Base-by-base conservation (phyloP, 2,797 vertebrate genomes). In the Margarornis squamiger region DNA sequence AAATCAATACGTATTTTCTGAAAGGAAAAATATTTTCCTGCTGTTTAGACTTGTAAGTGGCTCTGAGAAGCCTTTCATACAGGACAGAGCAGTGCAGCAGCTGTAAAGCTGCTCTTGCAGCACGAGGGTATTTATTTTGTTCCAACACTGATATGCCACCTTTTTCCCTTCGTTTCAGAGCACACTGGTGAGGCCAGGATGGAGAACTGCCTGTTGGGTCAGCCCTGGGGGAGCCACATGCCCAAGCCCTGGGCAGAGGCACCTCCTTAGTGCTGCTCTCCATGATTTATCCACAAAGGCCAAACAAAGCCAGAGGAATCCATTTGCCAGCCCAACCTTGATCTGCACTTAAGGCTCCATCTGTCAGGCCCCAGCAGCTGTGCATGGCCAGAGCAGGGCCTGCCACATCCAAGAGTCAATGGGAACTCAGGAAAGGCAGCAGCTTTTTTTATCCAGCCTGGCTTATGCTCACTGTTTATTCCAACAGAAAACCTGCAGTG, bases 301-400 rank as follows among this genome's bases (percentile, higher is more conserved):
- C 81, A 80, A 81, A 93, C 62, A 78, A 72, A 90, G 91, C 52
- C 73, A 55, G 74, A 59, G 87, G 92, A 86, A 91, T 39, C 91
- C 89, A 93, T 90, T 85, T 94, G 83, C 81, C 66, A 17, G 67
- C 95, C 89, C 94, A 95, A 30, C 95, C 92, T 68, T 93, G 94
- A 96, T 93, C 88, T 92, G 93, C 90, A 68, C 93, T 95, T 90
- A 92, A 85, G 89, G 79, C 78, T 80, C 96, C 95, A 96, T 93
- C 96, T 97, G 95, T 82, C 96, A 91, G 68, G 82, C 65, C 76
- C 52, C 80, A 93, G 58, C 94, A 92, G 89, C 94, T 94, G 96
- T 32, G 92, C 91, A 24, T 12, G 59, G 10, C 17, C 93, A 88
- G 91, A 82, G 96, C 80, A 92, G 75, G 2, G 77, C 61, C 80